Evolutionary conservation across 2,888 invertebrate species (phyloP).

Genomic region (Plutella xylostella): DNA sequence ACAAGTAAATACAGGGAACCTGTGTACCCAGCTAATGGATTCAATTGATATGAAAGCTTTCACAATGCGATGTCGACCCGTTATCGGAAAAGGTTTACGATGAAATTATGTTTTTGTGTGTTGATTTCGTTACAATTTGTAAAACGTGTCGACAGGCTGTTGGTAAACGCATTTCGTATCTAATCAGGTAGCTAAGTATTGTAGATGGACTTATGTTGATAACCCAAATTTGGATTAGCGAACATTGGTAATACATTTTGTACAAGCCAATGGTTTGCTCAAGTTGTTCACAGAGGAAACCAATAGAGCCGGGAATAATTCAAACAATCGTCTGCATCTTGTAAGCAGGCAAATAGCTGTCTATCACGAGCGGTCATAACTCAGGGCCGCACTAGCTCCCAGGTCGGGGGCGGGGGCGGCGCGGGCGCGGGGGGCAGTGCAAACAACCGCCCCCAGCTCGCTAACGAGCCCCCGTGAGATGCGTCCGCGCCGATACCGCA

Average conservation of each 20-base stretch:
- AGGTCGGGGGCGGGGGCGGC: conserved; percentile 22
- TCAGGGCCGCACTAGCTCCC: conserved; percentile 35
- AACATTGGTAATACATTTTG: no score
- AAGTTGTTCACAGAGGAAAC: no score
- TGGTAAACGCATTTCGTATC: no score
- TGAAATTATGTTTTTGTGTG: conserved; percentile 38
- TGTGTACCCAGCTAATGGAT: conserved; percentile 70
- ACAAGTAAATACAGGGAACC: conserved; percentile 64
- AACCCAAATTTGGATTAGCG: no score
- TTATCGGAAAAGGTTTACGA: conserved; percentile 29
- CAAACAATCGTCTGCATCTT: not conserved
- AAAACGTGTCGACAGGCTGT: conserved; percentile 1
- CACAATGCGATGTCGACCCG: conserved; percentile 48
- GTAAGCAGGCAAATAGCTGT: conserved; percentile 17
- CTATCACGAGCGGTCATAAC: conserved; percentile 35
- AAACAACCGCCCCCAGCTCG: conserved; percentile 55
- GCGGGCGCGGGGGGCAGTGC: conserved; percentile 28
- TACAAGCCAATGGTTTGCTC: no score
- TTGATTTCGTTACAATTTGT: conserved; percentile 14
- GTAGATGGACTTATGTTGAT: no score
- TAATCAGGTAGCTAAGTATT: no score
- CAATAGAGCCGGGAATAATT: not conserved
- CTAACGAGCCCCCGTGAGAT: conserved; percentile 63
- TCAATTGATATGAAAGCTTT: conserved; percentile 71
- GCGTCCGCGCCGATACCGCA: conserved; percentile 51